A percentile compares a stretch with the other conserved stretches of the same genome.
These are phyloP conservation scores for Acipenser transmontanus DNA, from an alignment of 2,797 vertebrate genomes.

Conservation along the genomic window DNA sequence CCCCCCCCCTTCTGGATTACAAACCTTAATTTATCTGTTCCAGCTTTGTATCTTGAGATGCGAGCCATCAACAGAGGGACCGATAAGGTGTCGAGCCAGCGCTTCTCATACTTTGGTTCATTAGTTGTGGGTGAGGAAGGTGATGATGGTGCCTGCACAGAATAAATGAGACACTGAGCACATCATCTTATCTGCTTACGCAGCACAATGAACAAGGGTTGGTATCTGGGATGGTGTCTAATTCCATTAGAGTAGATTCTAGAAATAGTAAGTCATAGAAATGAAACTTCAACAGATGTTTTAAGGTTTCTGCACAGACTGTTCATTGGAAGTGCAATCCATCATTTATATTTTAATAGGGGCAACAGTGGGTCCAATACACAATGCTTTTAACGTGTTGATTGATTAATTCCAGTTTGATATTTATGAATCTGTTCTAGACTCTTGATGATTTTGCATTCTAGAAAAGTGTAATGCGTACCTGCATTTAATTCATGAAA, in stretches of 20 bases:
- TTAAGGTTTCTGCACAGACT: neutral
- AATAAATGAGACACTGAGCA: conserved; percentile 52
- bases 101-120: conserved; percentile 89
- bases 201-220: conserved; percentile 17
- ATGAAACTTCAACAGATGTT: conserved; percentile 4
- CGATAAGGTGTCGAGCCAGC: conserved; percentile 79
- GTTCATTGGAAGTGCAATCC: conserved; percentile 1
- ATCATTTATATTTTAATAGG: conserved; percentile 13
- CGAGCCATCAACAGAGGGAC: conserved; percentile 83
- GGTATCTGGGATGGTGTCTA: conserved; percentile 16
- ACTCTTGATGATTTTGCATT: too few relatives aligned
- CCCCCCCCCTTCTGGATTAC: conserved; percentile 45
- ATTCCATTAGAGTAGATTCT: neutral
- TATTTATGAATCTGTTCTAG: too few relatives aligned
- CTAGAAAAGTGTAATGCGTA: too few relatives aligned
- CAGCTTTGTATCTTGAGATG: conserved; percentile 82
- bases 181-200: conserved; percentile 25
- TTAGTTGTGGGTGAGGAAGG: conserved; percentile 79
- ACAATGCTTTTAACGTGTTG: too few relatives aligned
- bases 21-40: conserved; percentile 83
- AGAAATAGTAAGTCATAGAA: neutral
- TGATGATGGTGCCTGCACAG: conserved; percentile 68
- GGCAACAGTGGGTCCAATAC: too few relatives aligned
- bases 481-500: too few relatives aligned
- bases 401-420: too few relatives aligned